Conservation (phyloP, 2,888 invertebrate genomes). For the Heliconius sara region DNA sequence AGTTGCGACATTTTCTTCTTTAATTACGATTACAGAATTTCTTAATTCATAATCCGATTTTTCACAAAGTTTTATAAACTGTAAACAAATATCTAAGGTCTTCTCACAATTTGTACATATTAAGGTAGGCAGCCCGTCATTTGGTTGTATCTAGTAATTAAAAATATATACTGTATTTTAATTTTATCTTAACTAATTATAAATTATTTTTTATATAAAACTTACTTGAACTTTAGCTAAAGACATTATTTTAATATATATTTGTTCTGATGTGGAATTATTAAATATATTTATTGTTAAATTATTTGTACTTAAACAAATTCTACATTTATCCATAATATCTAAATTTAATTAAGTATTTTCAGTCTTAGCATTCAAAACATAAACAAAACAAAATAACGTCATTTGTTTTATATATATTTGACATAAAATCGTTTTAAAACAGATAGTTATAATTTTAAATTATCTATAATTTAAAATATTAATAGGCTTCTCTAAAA, state of each 20-base stretch:
- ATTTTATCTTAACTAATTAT: background rate
- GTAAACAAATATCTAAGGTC: constrained; percentile 63
- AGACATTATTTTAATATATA: constrained; percentile 67
- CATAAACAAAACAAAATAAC: constrained; percentile 22
- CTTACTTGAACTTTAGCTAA: constrained; percentile 68
- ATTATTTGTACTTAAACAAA: constrained; percentile 60
- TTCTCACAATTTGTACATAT: constrained; percentile 67
- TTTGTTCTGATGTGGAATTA: constrained; percentile 52
- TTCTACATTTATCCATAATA: constrained; percentile 58
- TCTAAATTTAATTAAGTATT: background rate
- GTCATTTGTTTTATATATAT: background rate
- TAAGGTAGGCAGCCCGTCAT: constrained; percentile 67
- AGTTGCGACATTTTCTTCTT: background rate
- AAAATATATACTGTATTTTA: constrained; percentile 2
- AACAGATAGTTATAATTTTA: background rate
- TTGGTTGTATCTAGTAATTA: constrained; percentile 62
- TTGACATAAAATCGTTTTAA: background rate
- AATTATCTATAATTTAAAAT: background rate
- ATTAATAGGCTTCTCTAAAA: background rate
- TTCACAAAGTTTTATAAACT: constrained; percentile 67
- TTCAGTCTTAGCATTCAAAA: background rate
- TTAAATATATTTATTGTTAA: constrained; percentile 61
- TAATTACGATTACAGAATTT: constrained; percentile 47
- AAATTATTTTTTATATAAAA: constrained; percentile 27
- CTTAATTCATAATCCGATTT: constrained; percentile 63